Evolutionary conservation across 2,888 invertebrate genomes (phyloP).

Genomic region (Scelioninae gen. 2): DNA sequence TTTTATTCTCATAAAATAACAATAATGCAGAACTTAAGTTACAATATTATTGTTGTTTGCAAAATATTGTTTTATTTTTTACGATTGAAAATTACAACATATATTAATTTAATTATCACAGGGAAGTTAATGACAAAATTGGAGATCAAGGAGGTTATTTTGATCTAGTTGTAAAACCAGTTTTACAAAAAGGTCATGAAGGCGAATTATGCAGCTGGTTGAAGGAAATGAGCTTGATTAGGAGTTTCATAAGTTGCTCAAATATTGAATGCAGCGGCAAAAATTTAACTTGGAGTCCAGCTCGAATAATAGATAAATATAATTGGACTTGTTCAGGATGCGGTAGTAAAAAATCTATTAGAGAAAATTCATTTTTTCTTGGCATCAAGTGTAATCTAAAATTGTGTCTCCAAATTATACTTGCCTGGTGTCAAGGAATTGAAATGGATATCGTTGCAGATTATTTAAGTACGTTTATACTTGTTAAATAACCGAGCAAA

Average conservation of each 20-base stretch:
- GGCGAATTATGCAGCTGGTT: conserved; percentile 77
- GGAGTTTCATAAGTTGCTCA: conserved; percentile 73
- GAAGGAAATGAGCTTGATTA: conserved; percentile 76
- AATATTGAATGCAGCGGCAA: conserved; percentile 74
- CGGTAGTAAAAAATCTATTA: conserved; percentile 75
- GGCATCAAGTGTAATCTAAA: conserved; percentile 80
- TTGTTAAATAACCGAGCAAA: too few species aligned
- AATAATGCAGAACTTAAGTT: too few species aligned
- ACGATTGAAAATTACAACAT: too few species aligned
- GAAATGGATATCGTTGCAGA: conserved; percentile 76
- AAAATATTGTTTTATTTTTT: too few species aligned
- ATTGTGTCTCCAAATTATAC: conserved; percentile 78
- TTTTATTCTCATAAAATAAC: too few species aligned
- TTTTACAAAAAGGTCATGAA: conserved; percentile 77
- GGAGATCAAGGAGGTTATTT: conserved; percentile 74
- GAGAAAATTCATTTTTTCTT: conserved; percentile 79
- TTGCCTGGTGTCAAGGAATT: conserved; percentile 82
- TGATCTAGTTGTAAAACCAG: conserved; percentile 76
- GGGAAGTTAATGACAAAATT: conserved; percentile 63
- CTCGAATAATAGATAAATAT: conserved; percentile 76
- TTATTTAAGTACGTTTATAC: conserved; percentile 76
- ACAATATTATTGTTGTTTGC: too few species aligned
- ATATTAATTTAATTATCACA: conserved; percentile 25
- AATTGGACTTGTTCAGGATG: conserved; percentile 77
- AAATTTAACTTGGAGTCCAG: conserved; percentile 76